Evolutionary conservation across 92 coral and sea anemone genomes (phyloP).

Genomic region (Ricordea florida): DNA sequence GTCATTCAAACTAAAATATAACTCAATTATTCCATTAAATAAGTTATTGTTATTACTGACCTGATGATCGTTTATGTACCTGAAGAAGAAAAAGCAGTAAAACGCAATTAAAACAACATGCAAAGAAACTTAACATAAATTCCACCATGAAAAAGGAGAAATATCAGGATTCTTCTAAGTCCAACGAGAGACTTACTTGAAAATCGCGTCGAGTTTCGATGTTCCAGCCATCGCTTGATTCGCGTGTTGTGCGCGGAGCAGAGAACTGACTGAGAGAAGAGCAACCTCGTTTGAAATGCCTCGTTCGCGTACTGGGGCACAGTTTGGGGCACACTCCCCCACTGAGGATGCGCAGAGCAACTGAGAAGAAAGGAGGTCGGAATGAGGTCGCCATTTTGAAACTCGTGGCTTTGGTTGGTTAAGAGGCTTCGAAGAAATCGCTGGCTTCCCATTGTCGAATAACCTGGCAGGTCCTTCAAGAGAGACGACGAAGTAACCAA

Average conservation of each 20-base stretch:
- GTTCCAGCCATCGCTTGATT: constrained; percentile 4
- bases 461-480: not conserved
- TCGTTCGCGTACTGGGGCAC: not conserved
- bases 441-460: not conserved
- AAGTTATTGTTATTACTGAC: no score
- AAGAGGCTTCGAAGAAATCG: not conserved
- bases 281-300: no score
- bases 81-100: constrained; percentile 10
- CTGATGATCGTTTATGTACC: constrained; percentile 66
- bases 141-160: no score
- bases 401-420: not conserved
- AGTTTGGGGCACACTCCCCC: not conserved
- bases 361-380: no score
- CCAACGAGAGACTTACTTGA: constrained; percentile 44
- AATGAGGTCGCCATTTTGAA: constrained; percentile 25
- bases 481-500: constrained; percentile 22
- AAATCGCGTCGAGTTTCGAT: constrained; percentile 22
- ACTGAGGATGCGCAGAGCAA: no score
- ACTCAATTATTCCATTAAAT: not conserved
- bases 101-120: not conserved
- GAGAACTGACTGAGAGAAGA: no score
- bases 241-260: not conserved
- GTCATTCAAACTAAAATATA: constrained; percentile 36
- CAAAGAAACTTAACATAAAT: no score
- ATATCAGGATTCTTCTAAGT: no score